phyloP scores from a whole-genome alignment of 2,797 vertebrate species.

The Onychomys leucogaster region DNA sequence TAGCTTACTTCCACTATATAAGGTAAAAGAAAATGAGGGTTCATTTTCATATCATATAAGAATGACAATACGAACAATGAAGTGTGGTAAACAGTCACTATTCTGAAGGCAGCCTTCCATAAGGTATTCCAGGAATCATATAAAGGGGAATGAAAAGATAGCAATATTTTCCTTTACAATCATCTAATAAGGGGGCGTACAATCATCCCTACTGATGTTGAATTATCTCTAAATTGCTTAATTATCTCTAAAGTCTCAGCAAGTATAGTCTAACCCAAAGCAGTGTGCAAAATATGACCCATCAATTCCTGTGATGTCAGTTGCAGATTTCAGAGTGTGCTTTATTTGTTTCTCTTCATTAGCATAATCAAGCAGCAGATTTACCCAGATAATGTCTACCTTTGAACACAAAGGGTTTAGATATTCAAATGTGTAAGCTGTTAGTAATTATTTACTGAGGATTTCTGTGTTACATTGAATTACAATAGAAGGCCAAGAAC shows the following conservation, averaged over 20 bases:
- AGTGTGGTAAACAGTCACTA: background rate
- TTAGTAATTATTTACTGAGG: background rate
- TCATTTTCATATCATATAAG: background rate
- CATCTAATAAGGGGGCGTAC: background rate
- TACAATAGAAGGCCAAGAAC: background rate
- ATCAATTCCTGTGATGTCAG: conserved; percentile 44
- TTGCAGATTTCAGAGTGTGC: conserved; percentile 3
- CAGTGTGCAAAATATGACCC: conserved; percentile 8
- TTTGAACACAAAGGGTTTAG: background rate
- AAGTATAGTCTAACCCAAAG: background rate
- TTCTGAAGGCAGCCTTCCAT: background rate
- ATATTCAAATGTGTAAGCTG: background rate
- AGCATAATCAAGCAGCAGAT: background rate
- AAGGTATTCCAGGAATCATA: background rate
- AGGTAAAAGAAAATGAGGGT: background rate
- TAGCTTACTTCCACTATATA: background rate
- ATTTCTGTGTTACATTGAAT: background rate
- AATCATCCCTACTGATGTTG: conserved; percentile 7
- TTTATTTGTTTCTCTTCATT: conserved; percentile 45
- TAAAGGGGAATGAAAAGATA: background rate
- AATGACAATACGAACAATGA: background rate
- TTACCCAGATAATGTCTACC: background rate
- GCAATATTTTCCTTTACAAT: conserved; percentile 23
- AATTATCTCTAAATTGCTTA: conserved; percentile 44
- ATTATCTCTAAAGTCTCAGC: background rate